phyloP scores from a whole-genome alignment of 2,888 invertebrate species.

The Orthosia cruda region DNA sequence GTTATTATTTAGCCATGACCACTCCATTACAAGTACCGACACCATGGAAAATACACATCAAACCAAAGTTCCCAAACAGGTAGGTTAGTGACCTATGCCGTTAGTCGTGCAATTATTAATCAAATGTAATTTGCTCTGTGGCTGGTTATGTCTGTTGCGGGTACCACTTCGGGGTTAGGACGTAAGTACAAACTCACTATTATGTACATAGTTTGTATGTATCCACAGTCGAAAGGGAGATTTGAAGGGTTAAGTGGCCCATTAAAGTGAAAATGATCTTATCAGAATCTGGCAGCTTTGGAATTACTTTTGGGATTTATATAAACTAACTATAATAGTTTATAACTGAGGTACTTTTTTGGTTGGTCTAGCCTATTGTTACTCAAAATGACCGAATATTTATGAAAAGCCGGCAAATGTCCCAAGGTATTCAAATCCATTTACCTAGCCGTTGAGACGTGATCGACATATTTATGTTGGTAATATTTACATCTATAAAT shows the following conservation, averaged over 20 bases:
- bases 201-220: not conserved
- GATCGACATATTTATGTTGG: too few relatives aligned
- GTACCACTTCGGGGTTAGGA: slow-evolving; percentile 21
- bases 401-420: too few relatives aligned
- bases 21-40: too few relatives aligned
- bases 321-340: too few relatives aligned
- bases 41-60: not conserved
- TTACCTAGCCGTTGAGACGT: too few relatives aligned
- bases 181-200: slow-evolving; percentile 13
- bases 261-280: slow-evolving; percentile 15
- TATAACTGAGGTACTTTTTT: not conserved
- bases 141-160: slow-evolving; percentile 37
- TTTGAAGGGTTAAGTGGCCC: slow-evolving; percentile 2
- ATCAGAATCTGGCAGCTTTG: slow-evolving; percentile 24
- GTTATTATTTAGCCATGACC: too few relatives aligned
- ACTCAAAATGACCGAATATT: too few relatives aligned
- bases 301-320: not conserved
- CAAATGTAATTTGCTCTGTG: slow-evolving; percentile 59
- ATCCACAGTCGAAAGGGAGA: not conserved
- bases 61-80: slow-evolving; percentile 13
- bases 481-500: too few relatives aligned
- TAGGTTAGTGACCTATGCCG: slow-evolving; percentile 22
- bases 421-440: too few relatives aligned
- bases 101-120: slow-evolving; percentile 50
- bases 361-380: not conserved